Evolutionary conservation across 1,140 invertebrate genomes (phyloP).

Genomic region (Goniozus legneri): DNA sequence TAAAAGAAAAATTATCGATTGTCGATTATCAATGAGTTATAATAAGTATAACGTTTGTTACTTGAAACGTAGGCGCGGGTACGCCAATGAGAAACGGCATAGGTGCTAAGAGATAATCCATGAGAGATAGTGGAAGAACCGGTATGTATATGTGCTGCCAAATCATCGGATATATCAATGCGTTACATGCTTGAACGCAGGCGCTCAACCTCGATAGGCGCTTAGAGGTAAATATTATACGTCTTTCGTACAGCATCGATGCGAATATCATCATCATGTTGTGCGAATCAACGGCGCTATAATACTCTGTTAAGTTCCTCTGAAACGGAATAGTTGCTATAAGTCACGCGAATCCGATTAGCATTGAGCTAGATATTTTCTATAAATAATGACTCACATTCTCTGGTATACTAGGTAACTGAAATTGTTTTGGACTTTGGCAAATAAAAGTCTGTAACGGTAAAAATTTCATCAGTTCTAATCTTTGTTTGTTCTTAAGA

Average conservation of each 20-base stretch:
- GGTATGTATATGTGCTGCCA: slow-evolving; percentile 99
- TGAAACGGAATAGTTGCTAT: slow-evolving; percentile 48
- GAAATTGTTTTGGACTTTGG: slow-evolving; percentile 72
- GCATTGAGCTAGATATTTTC: neutral
- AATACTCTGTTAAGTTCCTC: slow-evolving; percentile 95
- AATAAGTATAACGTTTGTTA: slow-evolving; percentile 38
- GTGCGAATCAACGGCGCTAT: slow-evolving; percentile 84
- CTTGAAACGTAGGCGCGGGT: slow-evolving; percentile 76
- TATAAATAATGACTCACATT: slow-evolving; percentile 70
- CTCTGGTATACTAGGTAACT: slow-evolving; percentile 88
- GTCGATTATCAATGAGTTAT: slow-evolving; percentile 1
- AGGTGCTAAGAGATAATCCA: slow-evolving; percentile 88
- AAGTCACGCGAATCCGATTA: neutral
- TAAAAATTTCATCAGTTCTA: slow-evolving; percentile 1
- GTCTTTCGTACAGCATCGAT: slow-evolving; percentile 87
- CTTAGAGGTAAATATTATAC: slow-evolving; percentile 87
- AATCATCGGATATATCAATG: slow-evolving; percentile 92
- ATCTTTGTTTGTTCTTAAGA: too few relatives aligned
- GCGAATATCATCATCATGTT: slow-evolving; percentile 95
- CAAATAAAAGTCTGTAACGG: slow-evolving; percentile 68
- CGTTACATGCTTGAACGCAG: slow-evolving; percentile 90
- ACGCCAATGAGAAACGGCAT: slow-evolving; percentile 96
- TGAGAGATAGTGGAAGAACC: slow-evolving; percentile 79
- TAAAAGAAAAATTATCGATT: slow-evolving; percentile 8
- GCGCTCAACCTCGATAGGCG: slow-evolving; percentile 83